Evolutionary conservation across 2,113 vertebrate species (phyloP).

Genomic region (Oplegnathus fasciatus): DNA sequence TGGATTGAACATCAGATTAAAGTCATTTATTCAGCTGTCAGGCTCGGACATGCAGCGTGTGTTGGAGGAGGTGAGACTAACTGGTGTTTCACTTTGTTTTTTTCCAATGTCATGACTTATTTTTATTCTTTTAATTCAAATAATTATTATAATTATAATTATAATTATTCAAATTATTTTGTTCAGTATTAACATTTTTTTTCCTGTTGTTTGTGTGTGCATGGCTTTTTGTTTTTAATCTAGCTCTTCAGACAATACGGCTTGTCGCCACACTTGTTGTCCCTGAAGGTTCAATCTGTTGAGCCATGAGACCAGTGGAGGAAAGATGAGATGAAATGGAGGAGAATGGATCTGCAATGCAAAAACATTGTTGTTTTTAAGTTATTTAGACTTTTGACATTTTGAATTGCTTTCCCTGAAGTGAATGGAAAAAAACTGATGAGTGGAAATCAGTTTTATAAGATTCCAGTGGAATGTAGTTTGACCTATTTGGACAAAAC

Average conservation of each 20-base stretch:
- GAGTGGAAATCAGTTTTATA: neutral
- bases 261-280: rapidly evolving
- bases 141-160: too few relatives aligned
- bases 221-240: neutral
- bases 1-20: constrained; percentile 21
- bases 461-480: neutral
- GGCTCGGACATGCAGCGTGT: neutral
- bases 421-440: neutral
- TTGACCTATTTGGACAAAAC: neutral
- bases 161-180: neutral
- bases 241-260: neutral
- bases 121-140: neutral
- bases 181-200: neutral
- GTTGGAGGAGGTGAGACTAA: constrained; percentile 36
- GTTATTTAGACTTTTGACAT: neutral
- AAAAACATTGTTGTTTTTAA: too few relatives aligned
- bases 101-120: neutral
- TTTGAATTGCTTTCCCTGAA: neutral
- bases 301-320: neutral
- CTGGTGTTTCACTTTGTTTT: neutral
- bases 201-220: neutral
- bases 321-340: neutral
- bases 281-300: neutral
- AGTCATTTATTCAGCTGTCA: constrained; percentile 1
- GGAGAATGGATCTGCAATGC: neutral